Conservation (phyloP, 1,140 invertebrate species). For the Drosophila auraria region DNA sequence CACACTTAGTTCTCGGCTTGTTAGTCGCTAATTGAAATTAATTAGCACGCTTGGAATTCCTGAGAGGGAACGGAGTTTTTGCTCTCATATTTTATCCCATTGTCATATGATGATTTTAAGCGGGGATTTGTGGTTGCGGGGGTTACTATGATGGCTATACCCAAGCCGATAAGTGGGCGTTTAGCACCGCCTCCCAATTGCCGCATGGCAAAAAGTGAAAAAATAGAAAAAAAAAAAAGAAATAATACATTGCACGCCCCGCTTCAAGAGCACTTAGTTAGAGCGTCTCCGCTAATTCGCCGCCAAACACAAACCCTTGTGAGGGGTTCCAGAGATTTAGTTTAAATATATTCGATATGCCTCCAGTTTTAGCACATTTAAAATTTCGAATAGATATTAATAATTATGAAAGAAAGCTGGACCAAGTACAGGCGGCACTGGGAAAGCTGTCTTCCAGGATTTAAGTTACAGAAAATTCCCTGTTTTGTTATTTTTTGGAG, state of each 20-base stretch:
- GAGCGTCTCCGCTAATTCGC: slow-evolving; percentile 20
- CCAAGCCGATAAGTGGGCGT: slow-evolving; percentile 35
- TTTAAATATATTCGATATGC: slow-evolving; percentile 38
- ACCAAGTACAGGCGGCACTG: slow-evolving; percentile 21
- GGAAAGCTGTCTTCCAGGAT: slow-evolving; percentile 18
- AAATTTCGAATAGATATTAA: slow-evolving; percentile 23
- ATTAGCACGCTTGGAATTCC: slow-evolving; percentile 65
- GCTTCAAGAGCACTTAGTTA: slow-evolving; percentile 39
- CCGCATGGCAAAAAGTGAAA: background rate
- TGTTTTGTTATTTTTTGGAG: background rate
- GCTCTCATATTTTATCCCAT: slow-evolving; percentile 21
- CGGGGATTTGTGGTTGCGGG: slow-evolving; percentile 9
- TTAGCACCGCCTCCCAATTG: slow-evolving; percentile 34
- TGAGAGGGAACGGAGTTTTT: background rate
- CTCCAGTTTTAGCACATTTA: slow-evolving; percentile 40
- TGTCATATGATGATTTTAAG: slow-evolving; percentile 68
- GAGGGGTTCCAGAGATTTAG: background rate
- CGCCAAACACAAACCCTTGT: slow-evolving; percentile 23
- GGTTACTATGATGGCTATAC: no score
- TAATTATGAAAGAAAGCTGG: slow-evolving; percentile 15
- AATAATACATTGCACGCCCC: slow-evolving; percentile 4
- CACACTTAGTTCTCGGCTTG: slow-evolving; percentile 53
- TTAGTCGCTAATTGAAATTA: slow-evolving; percentile 78
- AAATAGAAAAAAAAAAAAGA: background rate
- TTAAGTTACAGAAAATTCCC: background rate